These are phyloP conservation scores for Drosophila nigrodunni DNA, from an alignment of 1,140 invertebrate species.

Conservation along the genomic window DNA sequence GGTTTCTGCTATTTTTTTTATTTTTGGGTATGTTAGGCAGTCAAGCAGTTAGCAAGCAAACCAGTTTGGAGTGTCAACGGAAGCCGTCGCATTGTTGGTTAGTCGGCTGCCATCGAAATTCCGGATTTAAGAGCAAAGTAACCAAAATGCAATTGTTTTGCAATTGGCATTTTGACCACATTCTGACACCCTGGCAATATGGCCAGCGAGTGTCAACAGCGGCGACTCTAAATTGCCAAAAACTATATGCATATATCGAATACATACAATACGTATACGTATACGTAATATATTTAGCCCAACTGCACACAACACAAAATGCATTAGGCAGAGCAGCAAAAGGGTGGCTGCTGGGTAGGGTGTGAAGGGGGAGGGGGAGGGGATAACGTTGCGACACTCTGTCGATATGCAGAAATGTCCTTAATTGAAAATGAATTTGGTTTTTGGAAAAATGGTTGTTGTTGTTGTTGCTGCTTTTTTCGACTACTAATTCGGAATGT, in stretches of 20 bases:
- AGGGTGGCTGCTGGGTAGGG: background rate
- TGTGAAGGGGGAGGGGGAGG: background rate
- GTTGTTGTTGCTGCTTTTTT: conserved; percentile 51
- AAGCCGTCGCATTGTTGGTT: conserved; percentile 71
- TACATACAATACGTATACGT: conserved; percentile 26
- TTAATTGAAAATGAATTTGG: conserved; percentile 82
- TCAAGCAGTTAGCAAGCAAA: conserved; percentile 29
- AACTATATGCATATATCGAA: conserved; percentile 60
- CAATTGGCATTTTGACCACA: conserved; percentile 84
- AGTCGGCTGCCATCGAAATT: conserved; percentile 81
- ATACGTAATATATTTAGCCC: conserved; percentile 76
- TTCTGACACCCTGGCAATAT: conserved; percentile 74
- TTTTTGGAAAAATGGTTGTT: conserved; percentile 57
- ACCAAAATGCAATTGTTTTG: conserved; percentile 84
- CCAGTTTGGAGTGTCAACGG: conserved; percentile 65
- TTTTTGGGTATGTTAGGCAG: background rate
- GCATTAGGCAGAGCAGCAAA: conserved; percentile 34
- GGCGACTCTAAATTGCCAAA: conserved; percentile 71
- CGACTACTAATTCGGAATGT: conserved; percentile 71
- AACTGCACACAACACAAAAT: conserved; percentile 28
- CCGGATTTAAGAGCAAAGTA: conserved; percentile 83
- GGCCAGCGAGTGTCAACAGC: conserved; percentile 59
- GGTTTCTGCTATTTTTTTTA: background rate
- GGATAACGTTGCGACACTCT: conserved; percentile 39
- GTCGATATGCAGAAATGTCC: conserved; percentile 79